Base-by-base conservation (phyloP, 1,140 invertebrate species). In the Lordiphosa mommai region DNA sequence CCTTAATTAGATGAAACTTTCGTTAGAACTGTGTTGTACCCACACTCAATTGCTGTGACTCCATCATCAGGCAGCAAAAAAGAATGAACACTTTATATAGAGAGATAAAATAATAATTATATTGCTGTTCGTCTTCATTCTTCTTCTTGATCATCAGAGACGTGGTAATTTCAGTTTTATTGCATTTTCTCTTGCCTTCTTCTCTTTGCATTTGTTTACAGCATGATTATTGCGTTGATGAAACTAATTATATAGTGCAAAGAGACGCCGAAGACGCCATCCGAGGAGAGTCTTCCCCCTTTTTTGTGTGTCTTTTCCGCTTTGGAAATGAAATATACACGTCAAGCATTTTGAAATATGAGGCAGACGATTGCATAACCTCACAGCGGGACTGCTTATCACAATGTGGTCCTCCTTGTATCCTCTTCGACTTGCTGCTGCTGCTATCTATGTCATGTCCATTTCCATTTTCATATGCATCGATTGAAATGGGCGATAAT, bases 201-300 rank as follows among this genome's bases (percentile, higher is more conserved):
- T 23, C 55, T 57, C 29, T 23, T 17, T 53, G 61, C 50, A 61
- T 73, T 79, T 79, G 61, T 68, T 85, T 85, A 72, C 71, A 47
- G 66, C 67, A 82, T 85, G 79, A 85, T 85, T 85, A 68, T 85
- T 85, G 82, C 71, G 74, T 55, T 80, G 80, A 86, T 86, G 80
- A 66, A 82, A 66, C 80, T 85, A 85, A 85, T 86, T 85, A 85
- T 76, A 85, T 82, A 57, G 77, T 85, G 63, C 68, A 76, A 40
- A 29, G 38, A 55, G 64, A 48, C 32, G 51, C 36, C 30, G 27
- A 30, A 53, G 61, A 72, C 49, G 61, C 44, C 38, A 43, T 20
- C 32, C 30, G 38, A 38, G 38, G 40, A 43, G 38, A 34, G 33
- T 36, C 38, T 17, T 33, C 36, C 47, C 36, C 46, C 9, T 14